phyloP scores from a whole-genome alignment of 2,113 vertebrate genomes.

The Aramus guarauna region DNA sequence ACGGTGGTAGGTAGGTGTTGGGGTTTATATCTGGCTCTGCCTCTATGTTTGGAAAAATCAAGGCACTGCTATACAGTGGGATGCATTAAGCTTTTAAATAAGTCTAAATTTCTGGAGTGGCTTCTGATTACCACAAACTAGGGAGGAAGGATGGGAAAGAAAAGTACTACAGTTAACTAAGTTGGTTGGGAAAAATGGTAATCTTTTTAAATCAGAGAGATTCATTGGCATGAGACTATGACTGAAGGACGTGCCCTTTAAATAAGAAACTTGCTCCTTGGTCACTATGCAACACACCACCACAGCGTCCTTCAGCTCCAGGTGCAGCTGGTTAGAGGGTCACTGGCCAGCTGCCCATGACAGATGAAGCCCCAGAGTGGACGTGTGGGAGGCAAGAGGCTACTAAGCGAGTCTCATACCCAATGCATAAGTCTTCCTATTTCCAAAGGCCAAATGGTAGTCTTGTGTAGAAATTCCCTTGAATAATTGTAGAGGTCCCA shows the following conservation, averaged over 20 bases:
- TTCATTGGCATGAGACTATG: background rate
- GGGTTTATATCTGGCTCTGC: background rate
- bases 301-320: background rate
- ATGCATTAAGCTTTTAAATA: background rate
- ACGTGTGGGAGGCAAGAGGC: background rate
- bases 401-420: background rate
- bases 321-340: background rate
- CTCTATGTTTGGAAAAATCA: background rate
- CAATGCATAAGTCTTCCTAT: background rate
- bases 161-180: background rate
- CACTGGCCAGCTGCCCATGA: background rate
- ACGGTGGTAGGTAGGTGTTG: background rate
- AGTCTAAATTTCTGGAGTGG: background rate
- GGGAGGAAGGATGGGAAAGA: background rate
- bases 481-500: background rate
- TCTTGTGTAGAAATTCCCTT: background rate
- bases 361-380: background rate
- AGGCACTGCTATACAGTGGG: background rate
- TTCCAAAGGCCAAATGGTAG: background rate
- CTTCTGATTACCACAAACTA: background rate
- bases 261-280: background rate
- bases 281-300: background rate
- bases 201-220: background rate
- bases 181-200: background rate
- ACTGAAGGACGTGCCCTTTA: background rate